Conservation (phyloP, 64 coral and sea anemone genomes). For the Stichodactyla mertensii region DNA sequence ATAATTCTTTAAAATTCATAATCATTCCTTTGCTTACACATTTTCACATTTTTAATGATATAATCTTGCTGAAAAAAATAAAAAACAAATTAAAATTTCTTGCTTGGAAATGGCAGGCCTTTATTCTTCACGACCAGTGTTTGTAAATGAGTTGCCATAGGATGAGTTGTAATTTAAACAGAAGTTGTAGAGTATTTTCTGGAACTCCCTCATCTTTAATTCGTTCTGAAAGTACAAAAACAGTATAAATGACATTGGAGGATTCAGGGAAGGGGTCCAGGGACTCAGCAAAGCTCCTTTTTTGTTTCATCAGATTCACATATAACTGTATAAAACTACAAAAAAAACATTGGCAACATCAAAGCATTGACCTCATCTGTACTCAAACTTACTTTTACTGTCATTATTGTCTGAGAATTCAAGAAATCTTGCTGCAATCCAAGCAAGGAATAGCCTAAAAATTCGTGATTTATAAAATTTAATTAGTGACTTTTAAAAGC, state of each 20-base stretch:
- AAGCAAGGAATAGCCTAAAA: constrained; percentile 1
- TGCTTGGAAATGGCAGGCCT: background rate
- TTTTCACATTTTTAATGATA: background rate
- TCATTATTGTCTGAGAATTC: background rate
- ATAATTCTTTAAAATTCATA: background rate
- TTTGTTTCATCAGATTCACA: too few relatives aligned
- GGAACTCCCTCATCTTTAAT: constrained; percentile 3
- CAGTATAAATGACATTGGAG: background rate
- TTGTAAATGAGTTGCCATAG: background rate
- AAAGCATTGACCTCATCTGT: too few relatives aligned
- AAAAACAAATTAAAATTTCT: background rate
- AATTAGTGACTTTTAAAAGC: too few relatives aligned
- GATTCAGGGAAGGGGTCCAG: too few relatives aligned
- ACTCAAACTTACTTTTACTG: background rate
- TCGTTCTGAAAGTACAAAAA: background rate
- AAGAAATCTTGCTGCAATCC: constrained; percentile 8
- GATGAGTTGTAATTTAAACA: background rate
- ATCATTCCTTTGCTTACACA: background rate
- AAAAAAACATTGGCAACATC: too few relatives aligned
- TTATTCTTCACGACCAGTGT: background rate
- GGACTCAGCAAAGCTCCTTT: too few relatives aligned
- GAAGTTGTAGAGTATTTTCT: constrained; percentile 21
- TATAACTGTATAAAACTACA: too few relatives aligned
- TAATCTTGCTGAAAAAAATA: background rate
- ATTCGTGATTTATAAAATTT: too few relatives aligned